These are phyloP conservation scores for Macaria notata DNA, from an alignment of 2,888 invertebrate genomes.

Conservation along the genomic window DNA sequence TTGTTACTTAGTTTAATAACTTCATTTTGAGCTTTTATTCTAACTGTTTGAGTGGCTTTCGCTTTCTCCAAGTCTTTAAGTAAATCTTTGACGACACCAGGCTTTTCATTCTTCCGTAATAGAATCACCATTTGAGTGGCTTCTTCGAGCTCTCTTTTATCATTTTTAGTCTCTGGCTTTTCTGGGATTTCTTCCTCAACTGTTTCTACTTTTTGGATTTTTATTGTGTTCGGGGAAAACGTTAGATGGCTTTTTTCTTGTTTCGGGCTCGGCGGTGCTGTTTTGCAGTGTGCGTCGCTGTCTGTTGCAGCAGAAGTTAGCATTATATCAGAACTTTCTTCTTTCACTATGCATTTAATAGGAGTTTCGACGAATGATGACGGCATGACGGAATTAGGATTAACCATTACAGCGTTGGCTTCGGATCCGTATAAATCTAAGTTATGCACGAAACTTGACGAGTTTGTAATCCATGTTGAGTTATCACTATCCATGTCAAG, in stretches of 20 bases:
- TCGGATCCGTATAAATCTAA: constrained; percentile 87
- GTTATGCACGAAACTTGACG: constrained; percentile 85
- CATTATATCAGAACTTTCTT: constrained; percentile 73
- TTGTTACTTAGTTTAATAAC: constrained; percentile 72
- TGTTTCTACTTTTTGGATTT: constrained; percentile 80
- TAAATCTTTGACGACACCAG: constrained; percentile 84
- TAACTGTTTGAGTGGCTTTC: constrained; percentile 56
- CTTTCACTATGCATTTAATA: constrained; percentile 70
- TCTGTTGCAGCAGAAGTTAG: constrained; percentile 68
- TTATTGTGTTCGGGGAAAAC: constrained; percentile 87
- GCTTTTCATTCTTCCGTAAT: constrained; percentile 74
- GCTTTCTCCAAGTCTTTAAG: constrained; percentile 79
- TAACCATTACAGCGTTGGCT: constrained; percentile 91
- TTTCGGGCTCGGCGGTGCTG: constrained; percentile 83
- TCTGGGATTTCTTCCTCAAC: constrained; percentile 49
- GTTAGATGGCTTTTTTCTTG: constrained; percentile 87
- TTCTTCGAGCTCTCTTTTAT: constrained; percentile 65
- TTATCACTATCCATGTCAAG: constrained; percentile 86
- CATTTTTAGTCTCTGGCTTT: constrained; percentile 15
- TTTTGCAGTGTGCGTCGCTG: constrained; percentile 55
- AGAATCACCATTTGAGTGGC: constrained; percentile 78
- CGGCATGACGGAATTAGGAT: constrained; percentile 95
- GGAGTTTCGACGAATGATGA: constrained; percentile 83
- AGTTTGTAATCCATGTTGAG: constrained; percentile 83
- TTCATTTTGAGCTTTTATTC: constrained; percentile 73